Evolutionary conservation across 2,113 vertebrate species (phyloP).

Genomic region (Odontesthes bonariensis): DNA sequence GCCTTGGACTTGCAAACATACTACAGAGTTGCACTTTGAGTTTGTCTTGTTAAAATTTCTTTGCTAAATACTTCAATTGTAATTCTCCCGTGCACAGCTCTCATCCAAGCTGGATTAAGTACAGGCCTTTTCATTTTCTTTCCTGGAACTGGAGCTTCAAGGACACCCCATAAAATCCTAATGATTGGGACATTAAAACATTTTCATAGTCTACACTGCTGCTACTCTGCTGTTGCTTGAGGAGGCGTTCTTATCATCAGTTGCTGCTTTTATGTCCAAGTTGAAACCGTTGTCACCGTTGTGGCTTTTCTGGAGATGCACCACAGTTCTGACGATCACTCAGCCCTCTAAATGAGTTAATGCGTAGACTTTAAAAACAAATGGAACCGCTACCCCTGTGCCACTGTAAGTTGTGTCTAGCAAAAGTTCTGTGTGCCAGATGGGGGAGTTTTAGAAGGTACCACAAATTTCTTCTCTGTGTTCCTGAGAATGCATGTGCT

Average conservation of each 20-base stretch:
- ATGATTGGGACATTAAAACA: slow-evolving; percentile 21
- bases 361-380: slow-evolving; percentile 30
- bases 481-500: slow-evolving; percentile 74
- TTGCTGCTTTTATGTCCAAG: slow-evolving; percentile 4
- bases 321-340: slow-evolving; percentile 30
- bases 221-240: neutral
- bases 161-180: slow-evolving; percentile 24
- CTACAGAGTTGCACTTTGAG: neutral
- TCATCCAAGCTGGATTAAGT: neutral
- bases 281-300: slow-evolving; percentile 25
- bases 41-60: neutral
- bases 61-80: slow-evolving; percentile 7
- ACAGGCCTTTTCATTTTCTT: slow-evolving; percentile 5
- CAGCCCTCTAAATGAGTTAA: slow-evolving; percentile 17
- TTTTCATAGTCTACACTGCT: slow-evolving; percentile 16
- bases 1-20: neutral
- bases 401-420: slow-evolving; percentile 51
- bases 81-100: neutral
- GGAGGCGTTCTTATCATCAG: slow-evolving; percentile 18
- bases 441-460: slow-evolving; percentile 71
- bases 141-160: slow-evolving; percentile 19
- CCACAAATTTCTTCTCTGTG: slow-evolving; percentile 68
- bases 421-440: slow-evolving; percentile 69
- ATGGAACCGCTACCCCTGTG: slow-evolving; percentile 18
- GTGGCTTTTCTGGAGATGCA: slow-evolving; percentile 21